Conservation (phyloP, 2,113 vertebrate species). For the Myotis brandtii region DNA sequence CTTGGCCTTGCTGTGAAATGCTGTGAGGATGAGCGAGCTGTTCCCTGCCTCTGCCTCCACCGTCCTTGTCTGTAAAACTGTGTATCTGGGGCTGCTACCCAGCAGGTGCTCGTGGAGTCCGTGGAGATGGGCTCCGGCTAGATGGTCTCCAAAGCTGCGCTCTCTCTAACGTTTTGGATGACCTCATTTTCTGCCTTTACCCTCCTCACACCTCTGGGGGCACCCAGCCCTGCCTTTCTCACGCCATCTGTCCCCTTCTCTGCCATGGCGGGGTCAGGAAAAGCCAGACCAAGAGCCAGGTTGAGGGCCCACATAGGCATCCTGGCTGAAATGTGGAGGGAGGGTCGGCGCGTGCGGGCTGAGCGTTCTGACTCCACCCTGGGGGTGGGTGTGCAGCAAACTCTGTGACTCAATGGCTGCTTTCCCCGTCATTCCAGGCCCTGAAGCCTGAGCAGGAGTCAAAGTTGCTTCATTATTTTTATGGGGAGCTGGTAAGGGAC, state of each 20-base stretch:
- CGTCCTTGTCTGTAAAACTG: neutral
- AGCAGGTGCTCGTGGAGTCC: neutral
- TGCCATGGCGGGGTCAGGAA: fast-evolving
- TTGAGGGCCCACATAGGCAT: neutral
- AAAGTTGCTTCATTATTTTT: neutral
- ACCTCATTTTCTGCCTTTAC: neutral
- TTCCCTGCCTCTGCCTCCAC: neutral
- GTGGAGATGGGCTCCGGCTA: too few species aligned
- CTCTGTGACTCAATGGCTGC: constrained; percentile 11
- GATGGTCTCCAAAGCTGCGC: neutral
- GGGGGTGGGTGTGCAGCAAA: neutral
- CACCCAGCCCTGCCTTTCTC: neutral
- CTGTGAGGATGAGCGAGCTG: neutral
- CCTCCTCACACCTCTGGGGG: neutral
- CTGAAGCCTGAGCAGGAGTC: neutral
- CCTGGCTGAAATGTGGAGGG: neutral
- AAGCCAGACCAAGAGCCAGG: fast-evolving
- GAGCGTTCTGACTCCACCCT: neutral
- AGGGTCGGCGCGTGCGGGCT: neutral
- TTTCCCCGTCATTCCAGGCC: neutral
- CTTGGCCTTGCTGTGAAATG: neutral
- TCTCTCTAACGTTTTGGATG: neutral
- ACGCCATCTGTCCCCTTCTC: neutral
- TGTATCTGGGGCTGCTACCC: neutral
- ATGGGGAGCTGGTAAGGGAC: neutral